Base-by-base conservation (phyloP, 1,140 invertebrate genomes). In the Neocloeon triangulifer region DNA sequence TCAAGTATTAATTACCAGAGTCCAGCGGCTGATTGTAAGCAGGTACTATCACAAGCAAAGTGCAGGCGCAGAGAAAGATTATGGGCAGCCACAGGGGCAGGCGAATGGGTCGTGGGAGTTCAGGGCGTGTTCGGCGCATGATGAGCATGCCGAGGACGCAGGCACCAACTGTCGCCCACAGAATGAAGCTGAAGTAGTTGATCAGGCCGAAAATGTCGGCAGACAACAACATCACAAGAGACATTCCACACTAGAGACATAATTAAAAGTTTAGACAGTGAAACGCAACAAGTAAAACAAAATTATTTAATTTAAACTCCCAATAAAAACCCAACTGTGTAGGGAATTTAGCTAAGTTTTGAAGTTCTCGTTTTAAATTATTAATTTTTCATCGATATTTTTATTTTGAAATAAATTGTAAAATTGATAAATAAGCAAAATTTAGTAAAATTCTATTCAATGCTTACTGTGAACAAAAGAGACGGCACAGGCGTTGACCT, bases 401-500 rank as follows among this genome's bases (percentile, higher is more conserved):
- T 7, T 28, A 9, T 8, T 28, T 7, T 28, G 7, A 7, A 10
- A 12, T 8, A 12, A 28, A 28, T 30, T 12, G 9, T 30, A 14
- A 30, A 30, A 4, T 2, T 3, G 28, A 30, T 3, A 4, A 12
- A 12, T 16, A 18, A n/a, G 2, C 19, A 10, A 9, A 4, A 31
- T 28, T 7, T 7, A 28, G 13, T 28, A 13, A 9, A 7, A 12
- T 10, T 16, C n/a, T 12, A 30, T 17, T 10, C 32, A 13, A 32
- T 38, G 52, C 56, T 62, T 57, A 77, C 73, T 9, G 72, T 72
- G 39, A 84, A 74, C 30, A 85, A 56, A 25, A 81, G 55, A 5
- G 80, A 70, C 7, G 80, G 80, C 45, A 82, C 68, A 0, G 81
- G 81, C 1, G 81, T 88, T 38, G 71, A 63, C 37, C 65, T 62